A percentile compares a stretch with the other conserved stretches of the same genome.
phyloP scores from a whole-genome alignment of 2,888 invertebrate species.

The Athalia rosae region DNA sequence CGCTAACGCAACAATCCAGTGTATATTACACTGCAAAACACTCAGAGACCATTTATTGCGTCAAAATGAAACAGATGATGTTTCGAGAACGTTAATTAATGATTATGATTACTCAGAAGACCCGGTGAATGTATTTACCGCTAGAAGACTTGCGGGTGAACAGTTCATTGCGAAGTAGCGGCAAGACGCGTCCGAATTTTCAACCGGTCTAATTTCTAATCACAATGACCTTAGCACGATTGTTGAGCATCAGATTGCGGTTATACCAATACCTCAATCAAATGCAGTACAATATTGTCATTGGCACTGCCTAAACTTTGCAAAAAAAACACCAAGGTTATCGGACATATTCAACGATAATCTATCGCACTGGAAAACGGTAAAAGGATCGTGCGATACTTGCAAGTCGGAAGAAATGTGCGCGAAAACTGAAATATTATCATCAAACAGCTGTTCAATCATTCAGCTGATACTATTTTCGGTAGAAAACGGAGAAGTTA shows the following conservation, averaged over 20 bases:
- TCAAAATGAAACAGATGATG: neutral
- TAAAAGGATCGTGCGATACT: constrained; percentile 17
- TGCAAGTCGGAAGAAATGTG: no score
- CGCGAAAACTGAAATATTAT: no score
- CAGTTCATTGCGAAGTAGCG: constrained; percentile 35
- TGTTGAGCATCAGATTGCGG: constrained; percentile 18
- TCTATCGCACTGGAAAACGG: constrained; percentile 8
- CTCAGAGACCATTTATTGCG: constrained; percentile 16
- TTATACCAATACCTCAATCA: neutral
- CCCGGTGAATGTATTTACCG: constrained; percentile 9
- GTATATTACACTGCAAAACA: constrained; percentile 38
- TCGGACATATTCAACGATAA: constrained; percentile 29
- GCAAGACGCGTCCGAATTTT: constrained; percentile 43
- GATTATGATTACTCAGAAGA: neutral
- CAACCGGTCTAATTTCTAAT: constrained; percentile 21
- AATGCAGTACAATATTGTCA: constrained; percentile 3
- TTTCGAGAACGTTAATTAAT: neutral
- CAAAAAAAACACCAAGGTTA: neutral
- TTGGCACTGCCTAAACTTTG: neutral
- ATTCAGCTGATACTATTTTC: constrained; percentile 7
- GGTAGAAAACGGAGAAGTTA: constrained; percentile 5
- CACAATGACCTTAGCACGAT: constrained; percentile 1
- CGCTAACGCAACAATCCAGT: constrained; percentile 42
- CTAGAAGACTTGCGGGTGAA: constrained; percentile 31
- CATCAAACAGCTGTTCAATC: no score